A percentile compares a stretch with the other conserved stretches of the same genome.
These are phyloP conservation scores for Biston betularia DNA, from an alignment of 2,888 invertebrate species.

Conservation along the genomic window DNA sequence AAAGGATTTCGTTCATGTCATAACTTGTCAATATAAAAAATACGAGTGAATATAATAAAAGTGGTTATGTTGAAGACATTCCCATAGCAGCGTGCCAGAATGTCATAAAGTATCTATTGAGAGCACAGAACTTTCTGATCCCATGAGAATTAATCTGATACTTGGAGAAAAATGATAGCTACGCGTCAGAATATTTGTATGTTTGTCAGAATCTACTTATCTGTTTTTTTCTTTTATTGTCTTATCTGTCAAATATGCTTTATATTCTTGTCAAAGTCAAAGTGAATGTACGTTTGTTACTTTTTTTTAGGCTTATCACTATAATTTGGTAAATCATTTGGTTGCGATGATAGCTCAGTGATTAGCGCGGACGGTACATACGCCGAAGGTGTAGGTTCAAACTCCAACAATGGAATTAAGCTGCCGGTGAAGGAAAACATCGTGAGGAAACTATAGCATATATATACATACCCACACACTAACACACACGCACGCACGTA, in stretches of 20 bases:
- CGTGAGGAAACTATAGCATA: too few species aligned
- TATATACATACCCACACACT: too few species aligned
- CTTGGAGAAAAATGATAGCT: constrained; percentile 1
- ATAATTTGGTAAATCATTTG: too few species aligned
- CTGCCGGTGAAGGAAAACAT: too few species aligned
- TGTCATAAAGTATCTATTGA: constrained; percentile 10
- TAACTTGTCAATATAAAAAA: too few species aligned
- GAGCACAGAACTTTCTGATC: not conserved
- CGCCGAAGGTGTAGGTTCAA: too few species aligned
- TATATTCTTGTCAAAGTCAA: not conserved
- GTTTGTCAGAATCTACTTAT: constrained; percentile 8
- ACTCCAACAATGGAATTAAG: too few species aligned
- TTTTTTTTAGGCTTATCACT: too few species aligned
- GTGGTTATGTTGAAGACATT: not conserved
- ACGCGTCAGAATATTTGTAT: constrained; percentile 3
- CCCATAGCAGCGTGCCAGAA: not conserved
- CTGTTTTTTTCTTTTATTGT: not conserved
- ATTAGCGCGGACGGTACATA: too few species aligned
- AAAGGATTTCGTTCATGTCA: too few species aligned
- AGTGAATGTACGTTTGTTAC: not conserved
- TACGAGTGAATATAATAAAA: not conserved
- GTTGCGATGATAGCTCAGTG: too few species aligned
- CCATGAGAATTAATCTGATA: constrained; percentile 1
- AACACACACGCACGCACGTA: too few species aligned
- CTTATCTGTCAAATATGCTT: not conserved